These are phyloP conservation scores for Pegoplata infirma DNA, from an alignment of 2,888 invertebrate species.

Conservation along the genomic window DNA sequence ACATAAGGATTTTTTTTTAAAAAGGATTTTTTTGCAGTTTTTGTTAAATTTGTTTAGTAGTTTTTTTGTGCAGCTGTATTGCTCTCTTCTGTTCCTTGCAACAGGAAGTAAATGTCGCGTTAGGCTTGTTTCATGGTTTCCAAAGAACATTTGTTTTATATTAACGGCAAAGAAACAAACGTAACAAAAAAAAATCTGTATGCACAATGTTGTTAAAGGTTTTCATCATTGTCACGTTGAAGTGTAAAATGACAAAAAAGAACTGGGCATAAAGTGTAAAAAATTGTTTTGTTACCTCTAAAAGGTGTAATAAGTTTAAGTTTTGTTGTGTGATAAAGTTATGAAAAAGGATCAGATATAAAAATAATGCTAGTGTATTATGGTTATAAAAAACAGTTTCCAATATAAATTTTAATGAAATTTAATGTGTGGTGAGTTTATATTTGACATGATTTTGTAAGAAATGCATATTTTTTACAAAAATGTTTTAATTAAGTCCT, in stretches of 20 bases:
- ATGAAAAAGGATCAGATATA: too few relatives aligned
- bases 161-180: neutral
- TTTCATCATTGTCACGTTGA: conserved; percentile 49
- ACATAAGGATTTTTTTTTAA: conserved; percentile 50
- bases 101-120: conserved; percentile 60
- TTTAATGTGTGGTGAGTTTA: too few relatives aligned
- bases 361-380: too few relatives aligned
- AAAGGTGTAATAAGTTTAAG: conserved; percentile 1
- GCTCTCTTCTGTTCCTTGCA: conserved; percentile 1
- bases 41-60: conserved; percentile 1
- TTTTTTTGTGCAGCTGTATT: conserved; percentile 11
- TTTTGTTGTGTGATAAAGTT: neutral
- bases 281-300: conserved; percentile 3
- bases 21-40: neutral
- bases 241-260: conserved; percentile 45
- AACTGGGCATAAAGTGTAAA: neutral
- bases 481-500: too few relatives aligned
- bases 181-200: neutral
- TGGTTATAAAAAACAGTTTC: too few relatives aligned
- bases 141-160: conserved; percentile 51
- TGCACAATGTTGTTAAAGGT: conserved; percentile 47
- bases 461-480: too few relatives aligned
- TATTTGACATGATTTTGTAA: too few relatives aligned
- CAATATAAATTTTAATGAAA: too few relatives aligned
- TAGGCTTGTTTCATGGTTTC: conserved; percentile 52